A percentile compares a stretch with the other conserved stretches of the same genome.
phyloP scores from a whole-genome alignment of 2,797 vertebrate species.

The Lophius americanus region DNA sequence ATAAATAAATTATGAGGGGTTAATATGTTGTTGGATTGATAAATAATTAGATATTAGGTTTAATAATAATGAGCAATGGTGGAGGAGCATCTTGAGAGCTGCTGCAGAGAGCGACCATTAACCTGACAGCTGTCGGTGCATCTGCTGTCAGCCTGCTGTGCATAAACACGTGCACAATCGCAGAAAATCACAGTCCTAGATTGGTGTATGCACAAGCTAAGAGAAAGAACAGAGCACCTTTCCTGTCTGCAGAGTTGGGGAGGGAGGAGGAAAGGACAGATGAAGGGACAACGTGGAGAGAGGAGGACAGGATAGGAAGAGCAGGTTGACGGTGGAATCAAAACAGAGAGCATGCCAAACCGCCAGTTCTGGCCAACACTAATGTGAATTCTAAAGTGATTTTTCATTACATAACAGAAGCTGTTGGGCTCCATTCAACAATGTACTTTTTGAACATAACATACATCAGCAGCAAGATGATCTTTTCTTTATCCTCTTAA shows the following conservation, averaged over 20 bases:
- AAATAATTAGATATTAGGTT: neutral
- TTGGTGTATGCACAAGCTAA: slow-evolving; percentile 3
- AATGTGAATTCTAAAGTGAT: slow-evolving; percentile 71
- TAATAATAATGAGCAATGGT: neutral
- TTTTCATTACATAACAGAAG: slow-evolving; percentile 74
- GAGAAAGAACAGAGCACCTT: slow-evolving; percentile 11
- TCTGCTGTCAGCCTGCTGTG: slow-evolving; percentile 27
- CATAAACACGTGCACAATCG: slow-evolving; percentile 23
- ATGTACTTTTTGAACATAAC: slow-evolving; percentile 14
- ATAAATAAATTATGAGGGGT: neutral
- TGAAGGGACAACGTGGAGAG: slow-evolving; percentile 6
- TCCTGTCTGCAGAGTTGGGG: slow-evolving; percentile 2
- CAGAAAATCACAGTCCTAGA: slow-evolving; percentile 2
- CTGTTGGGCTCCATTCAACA: slow-evolving; percentile 47
- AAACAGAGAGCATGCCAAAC: slow-evolving; percentile 49
- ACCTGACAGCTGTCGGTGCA: slow-evolving; percentile 34
- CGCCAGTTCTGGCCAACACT: slow-evolving; percentile 27
- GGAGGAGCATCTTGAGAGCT: slow-evolving; percentile 10
- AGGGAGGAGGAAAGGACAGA: slow-evolving; percentile 25
- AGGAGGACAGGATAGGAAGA: slow-evolving; percentile 39
- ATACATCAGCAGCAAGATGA: slow-evolving; percentile 3
- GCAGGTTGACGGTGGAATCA: slow-evolving; percentile 61
- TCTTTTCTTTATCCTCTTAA: slow-evolving; percentile 1
- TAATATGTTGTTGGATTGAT: neutral
- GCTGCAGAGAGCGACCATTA: slow-evolving; percentile 29